Evolutionary conservation across 2,888 invertebrate species (phyloP).

Genomic region (Parnassius smintheus): DNA sequence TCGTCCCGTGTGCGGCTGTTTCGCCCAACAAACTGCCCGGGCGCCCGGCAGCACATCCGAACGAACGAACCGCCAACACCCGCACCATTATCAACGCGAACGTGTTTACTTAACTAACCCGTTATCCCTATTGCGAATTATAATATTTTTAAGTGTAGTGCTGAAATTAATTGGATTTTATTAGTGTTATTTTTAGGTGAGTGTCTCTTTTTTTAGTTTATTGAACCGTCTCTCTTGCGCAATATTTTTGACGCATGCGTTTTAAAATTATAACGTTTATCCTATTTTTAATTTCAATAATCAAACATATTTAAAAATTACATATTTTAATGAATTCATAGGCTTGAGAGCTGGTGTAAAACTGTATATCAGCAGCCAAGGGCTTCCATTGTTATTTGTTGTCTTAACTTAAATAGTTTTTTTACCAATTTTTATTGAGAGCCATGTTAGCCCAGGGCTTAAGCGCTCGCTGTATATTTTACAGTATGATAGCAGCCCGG

Average conservation of each 20-base stretch:
- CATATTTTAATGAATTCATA: too few relatives aligned
- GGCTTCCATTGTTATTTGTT: too few relatives aligned
- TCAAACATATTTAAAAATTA: too few relatives aligned
- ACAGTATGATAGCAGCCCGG: too few relatives aligned
- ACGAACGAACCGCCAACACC: constrained; percentile 69
- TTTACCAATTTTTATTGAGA: too few relatives aligned
- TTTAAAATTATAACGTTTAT: neutral
- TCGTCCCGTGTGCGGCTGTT: constrained; percentile 46
- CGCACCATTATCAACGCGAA: constrained; percentile 55
- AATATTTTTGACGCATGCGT: constrained; percentile 3
- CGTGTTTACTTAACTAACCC: constrained; percentile 65
- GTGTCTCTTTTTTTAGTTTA: constrained; percentile 30
- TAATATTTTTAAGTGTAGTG: constrained; percentile 45
- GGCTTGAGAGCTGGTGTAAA: too few relatives aligned
- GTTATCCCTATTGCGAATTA: constrained; percentile 44
- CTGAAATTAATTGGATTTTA: constrained; percentile 52
- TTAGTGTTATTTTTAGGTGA: constrained; percentile 41
- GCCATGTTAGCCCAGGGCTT: too few relatives aligned
- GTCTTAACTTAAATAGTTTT: too few relatives aligned
- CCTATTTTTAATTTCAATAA: neutral
- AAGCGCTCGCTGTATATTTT: too few relatives aligned
- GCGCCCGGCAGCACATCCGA: constrained; percentile 75
- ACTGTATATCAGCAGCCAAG: too few relatives aligned
- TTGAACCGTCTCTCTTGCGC: constrained; percentile 11
- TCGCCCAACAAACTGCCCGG: constrained; percentile 59